Conservation (phyloP, 2,797 vertebrate species). For the Poecilia picta region DNA sequence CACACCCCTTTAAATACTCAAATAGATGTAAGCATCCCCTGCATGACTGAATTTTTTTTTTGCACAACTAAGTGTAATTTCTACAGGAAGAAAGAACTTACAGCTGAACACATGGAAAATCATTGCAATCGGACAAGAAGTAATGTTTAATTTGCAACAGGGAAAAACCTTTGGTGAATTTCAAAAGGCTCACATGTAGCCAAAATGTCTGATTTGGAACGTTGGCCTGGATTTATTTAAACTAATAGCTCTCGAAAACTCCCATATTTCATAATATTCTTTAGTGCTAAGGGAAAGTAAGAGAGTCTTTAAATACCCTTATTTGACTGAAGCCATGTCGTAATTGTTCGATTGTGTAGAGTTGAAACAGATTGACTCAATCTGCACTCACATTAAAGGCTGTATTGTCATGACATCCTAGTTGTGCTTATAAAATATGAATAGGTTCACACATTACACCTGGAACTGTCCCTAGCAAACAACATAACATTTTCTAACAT, state of each 20-base stretch:
- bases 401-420: background rate
- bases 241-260: no score
- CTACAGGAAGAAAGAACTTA: background rate
- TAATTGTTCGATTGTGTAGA: conserved; percentile 36
- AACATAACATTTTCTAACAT: background rate
- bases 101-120: background rate
- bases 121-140: background rate
- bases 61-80: background rate
- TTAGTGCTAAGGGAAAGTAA: conserved; percentile 23
- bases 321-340: conserved; percentile 36
- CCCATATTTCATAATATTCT: conserved; percentile 27
- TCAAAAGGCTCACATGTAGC: no score
- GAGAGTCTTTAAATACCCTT: conserved; percentile 43
- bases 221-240: no score
- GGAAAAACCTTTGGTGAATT: no score
- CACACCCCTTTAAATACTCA: background rate
- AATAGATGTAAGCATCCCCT: background rate
- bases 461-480: background rate
- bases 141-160: background rate
- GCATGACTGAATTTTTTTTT: background rate
- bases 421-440: background rate
- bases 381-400: background rate
- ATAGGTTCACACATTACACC: background rate
- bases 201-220: no score
- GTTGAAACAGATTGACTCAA: conserved; percentile 21